Conservation (phyloP, 2,113 vertebrate species). For the Platycercus adscitus region DNA sequence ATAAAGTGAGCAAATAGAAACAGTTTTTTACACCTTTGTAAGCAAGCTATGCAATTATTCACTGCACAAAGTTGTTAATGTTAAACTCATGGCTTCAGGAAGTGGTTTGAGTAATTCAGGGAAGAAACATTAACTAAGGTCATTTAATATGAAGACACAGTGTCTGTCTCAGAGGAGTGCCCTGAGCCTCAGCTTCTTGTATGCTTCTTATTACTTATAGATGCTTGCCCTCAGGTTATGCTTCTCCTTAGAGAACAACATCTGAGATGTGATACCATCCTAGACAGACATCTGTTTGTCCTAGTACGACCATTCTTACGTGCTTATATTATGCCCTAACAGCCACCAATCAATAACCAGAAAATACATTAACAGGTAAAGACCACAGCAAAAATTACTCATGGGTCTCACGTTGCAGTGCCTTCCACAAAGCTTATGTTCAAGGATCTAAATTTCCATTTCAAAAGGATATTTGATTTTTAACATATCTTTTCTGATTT, state of each 20-base stretch:
- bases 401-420: fast-evolving
- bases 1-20: neutral
- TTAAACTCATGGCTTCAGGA: neutral
- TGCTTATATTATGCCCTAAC: neutral
- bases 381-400: neutral
- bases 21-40: neutral
- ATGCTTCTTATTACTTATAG: neutral
- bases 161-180: neutral
- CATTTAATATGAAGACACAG: neutral
- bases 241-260: neutral
- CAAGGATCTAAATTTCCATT: neutral
- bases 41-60: neutral
- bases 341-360: neutral
- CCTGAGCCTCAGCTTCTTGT: neutral
- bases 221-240: neutral
- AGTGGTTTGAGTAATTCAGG: neutral
- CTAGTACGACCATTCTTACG: no score
- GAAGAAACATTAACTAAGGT: neutral
- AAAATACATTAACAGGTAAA: neutral
- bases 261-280: neutral
- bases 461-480: neutral
- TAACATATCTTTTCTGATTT: neutral
- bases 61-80: neutral
- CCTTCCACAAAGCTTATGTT: neutral
- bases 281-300: neutral